Percentiles rank a stretch among this genome's conserved stretches.
Evolutionary conservation across 2,797 vertebrate species (phyloP).

Genomic region (Gymnopithys bicolor): DNA sequence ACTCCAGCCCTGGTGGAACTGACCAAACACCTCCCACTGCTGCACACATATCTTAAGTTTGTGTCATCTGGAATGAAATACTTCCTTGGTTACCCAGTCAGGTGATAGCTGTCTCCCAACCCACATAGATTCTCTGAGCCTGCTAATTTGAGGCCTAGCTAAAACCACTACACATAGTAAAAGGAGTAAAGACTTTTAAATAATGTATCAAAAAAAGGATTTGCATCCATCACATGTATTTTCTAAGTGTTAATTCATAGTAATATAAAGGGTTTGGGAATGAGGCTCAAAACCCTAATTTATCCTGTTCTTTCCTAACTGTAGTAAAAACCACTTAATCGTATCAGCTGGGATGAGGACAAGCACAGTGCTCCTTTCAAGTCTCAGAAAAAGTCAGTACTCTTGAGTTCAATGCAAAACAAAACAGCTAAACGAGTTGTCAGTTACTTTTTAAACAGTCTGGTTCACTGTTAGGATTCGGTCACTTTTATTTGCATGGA

Average conservation of each 20-base stretch:
- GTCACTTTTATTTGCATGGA: slow-evolving; percentile 85
- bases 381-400: slow-evolving; percentile 71
- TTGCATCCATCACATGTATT: slow-evolving; percentile 3
- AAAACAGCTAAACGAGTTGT: slow-evolving; percentile 81
- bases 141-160: no score
- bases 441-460: slow-evolving; percentile 78
- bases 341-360: not conserved
- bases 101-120: no score
- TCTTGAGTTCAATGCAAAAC: slow-evolving; percentile 77
- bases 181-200: slow-evolving; percentile 42
- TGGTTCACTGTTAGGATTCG: slow-evolving; percentile 78
- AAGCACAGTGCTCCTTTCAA: slow-evolving; percentile 27
- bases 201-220: slow-evolving; percentile 4
- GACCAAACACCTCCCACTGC: no score
- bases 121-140: no score
- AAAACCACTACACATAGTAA: not conserved
- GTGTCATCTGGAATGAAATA: no score
- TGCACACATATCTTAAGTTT: no score
- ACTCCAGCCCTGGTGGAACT: no score
- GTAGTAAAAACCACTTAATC: slow-evolving; percentile 5
- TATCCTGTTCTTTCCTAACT: not conserved
- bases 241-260: slow-evolving; percentile 42
- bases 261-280: not conserved
- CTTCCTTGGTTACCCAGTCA: no score
- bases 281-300: not conserved